phyloP scores from a whole-genome alignment of 2,113 vertebrate species.

The Syrmaticus mikado region DNA sequence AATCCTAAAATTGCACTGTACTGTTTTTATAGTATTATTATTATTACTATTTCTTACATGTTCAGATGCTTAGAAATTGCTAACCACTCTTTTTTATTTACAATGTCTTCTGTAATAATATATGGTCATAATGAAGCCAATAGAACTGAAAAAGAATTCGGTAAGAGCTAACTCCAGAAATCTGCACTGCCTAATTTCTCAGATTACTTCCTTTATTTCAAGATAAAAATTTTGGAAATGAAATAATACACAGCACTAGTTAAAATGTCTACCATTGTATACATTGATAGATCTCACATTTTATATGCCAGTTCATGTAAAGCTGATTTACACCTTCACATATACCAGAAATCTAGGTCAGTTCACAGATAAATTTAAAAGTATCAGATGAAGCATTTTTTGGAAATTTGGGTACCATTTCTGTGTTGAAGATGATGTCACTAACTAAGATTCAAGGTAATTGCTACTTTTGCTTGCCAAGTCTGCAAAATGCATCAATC shows the following conservation, averaged over 20 bases:
- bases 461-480: not conserved
- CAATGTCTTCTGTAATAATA: not conserved
- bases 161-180: not conserved
- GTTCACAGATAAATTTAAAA: not conserved
- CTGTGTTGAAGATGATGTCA: not conserved
- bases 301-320: not conserved
- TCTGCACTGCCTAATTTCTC: not conserved
- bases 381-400: not conserved
- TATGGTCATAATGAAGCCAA: not conserved
- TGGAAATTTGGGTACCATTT: not conserved
- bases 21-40: not conserved
- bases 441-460: not conserved
- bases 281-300: not conserved
- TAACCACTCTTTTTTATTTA: not conserved
- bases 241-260: not conserved
- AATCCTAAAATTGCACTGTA: not conserved
- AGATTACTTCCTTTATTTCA: not conserved
- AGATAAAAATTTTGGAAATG: not conserved
- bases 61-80: not conserved
- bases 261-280: not conserved
- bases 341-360: not conserved
- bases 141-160: not conserved
- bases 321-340: not conserved
- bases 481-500: not conserved
- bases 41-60: not conserved